phyloP scores from a whole-genome alignment of 37 sponge, comb jelly and placozoan genomes.

The Cladorhizidae sp. region DNA sequence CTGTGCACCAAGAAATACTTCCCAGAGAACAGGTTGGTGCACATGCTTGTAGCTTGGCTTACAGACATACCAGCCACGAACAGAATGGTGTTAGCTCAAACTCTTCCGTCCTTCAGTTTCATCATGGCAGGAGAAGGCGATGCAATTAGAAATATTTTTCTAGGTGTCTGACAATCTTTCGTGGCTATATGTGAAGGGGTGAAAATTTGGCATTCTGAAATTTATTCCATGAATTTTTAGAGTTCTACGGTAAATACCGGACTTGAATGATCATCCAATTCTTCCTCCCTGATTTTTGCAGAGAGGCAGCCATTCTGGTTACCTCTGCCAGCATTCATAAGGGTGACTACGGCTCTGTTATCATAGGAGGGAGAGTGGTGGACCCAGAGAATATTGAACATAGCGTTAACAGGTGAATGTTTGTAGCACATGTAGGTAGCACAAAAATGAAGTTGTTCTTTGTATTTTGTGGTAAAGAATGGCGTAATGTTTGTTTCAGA shows the following conservation, averaged over 20 bases:
- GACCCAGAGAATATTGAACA: slow-evolving; percentile 3
- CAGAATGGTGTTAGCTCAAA: no score
- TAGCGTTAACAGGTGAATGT: slow-evolving; percentile 37
- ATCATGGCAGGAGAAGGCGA: no score
- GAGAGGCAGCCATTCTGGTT: slow-evolving; percentile 69
- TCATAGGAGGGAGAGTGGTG: slow-evolving; percentile 71
- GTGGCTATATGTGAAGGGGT: neutral
- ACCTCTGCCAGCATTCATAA: slow-evolving; percentile 47
- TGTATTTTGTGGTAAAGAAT: neutral
- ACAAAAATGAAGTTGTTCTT: neutral
- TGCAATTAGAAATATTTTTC: neutral
- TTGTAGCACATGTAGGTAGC: neutral
- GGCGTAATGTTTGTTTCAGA: slow-evolving; percentile 20
- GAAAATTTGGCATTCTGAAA: neutral
- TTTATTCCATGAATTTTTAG: neutral
- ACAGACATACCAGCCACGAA: no score
- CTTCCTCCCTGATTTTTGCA: neutral
- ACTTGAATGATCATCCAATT: neutral
- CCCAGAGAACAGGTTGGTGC: no score
- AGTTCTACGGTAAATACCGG: neutral
- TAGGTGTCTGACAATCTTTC: neutral
- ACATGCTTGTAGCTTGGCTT: no score
- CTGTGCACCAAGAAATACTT: no score
- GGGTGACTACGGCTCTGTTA: slow-evolving; percentile 60
- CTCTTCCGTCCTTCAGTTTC: no score